These are phyloP conservation scores for Campoplex capitator DNA, from an alignment of 2,888 invertebrate genomes.

Conservation along the genomic window DNA sequence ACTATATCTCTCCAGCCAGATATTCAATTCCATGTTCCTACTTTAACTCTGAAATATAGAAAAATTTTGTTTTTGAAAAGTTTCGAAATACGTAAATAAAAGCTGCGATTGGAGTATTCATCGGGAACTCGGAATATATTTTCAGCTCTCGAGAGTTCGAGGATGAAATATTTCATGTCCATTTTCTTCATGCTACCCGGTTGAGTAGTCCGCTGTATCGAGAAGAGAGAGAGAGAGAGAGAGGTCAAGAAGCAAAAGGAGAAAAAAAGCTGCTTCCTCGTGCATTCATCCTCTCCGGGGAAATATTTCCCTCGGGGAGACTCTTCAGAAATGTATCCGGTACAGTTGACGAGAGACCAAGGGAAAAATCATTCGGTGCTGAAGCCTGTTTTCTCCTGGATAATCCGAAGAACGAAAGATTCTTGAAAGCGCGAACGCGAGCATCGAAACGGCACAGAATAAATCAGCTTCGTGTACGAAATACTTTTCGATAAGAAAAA, in stretches of 20 bases:
- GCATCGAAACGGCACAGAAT: not conserved
- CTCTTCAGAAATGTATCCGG: conserved; percentile 8
- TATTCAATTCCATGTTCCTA: not conserved
- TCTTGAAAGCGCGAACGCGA: not conserved
- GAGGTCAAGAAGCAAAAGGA: conserved; percentile 3
- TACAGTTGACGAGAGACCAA: conserved; percentile 13
- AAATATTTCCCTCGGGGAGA: conserved; percentile 22
- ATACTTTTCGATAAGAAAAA: not conserved
- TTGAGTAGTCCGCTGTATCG: conserved; percentile 29
- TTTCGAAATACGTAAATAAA: not conserved
- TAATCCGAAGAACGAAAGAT: not conserved
- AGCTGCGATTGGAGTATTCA: not conserved
- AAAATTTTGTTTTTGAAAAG: not conserved
- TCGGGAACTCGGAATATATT: no score
- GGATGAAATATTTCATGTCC: not conserved
- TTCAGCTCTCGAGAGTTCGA: not conserved
- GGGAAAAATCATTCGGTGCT: conserved; percentile 27
- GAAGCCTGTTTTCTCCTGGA: conserved; percentile 8
- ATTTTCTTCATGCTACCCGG: not conserved
- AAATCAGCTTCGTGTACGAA: not conserved
- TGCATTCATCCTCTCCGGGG: conserved; percentile 1
- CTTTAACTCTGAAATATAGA: not conserved
- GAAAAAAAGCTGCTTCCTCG: conserved; percentile 1
- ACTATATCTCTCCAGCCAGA: no score
- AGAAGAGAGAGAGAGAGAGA: not conserved